These are phyloP conservation scores for Gallinago stenura DNA, from an alignment of 2,797 vertebrate species.

Conservation along the genomic window DNA sequence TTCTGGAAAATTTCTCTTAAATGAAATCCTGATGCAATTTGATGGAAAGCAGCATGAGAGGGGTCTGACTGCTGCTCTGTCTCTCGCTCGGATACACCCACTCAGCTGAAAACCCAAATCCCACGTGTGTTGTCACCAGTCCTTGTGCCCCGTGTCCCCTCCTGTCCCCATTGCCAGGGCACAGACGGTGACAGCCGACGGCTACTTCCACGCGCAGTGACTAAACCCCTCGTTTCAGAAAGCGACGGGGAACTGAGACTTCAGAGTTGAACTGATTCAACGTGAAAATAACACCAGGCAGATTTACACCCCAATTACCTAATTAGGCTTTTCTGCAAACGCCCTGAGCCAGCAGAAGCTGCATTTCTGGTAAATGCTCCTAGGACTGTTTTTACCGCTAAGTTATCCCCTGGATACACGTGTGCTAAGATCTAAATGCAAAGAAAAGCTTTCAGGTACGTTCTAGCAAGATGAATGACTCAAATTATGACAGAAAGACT, in stretches of 20 bases:
- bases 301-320: neutral
- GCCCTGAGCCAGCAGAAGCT: neutral
- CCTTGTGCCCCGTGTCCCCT: neutral
- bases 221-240: neutral
- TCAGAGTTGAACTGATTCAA: neutral
- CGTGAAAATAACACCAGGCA: neutral
- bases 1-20: neutral
- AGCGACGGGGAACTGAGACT: neutral
- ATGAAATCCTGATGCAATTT: neutral
- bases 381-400: neutral
- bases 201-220: neutral
- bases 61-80: neutral
- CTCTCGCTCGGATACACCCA: neutral
- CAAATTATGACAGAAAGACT: neutral
- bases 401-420: neutral
- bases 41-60: neutral
- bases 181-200: neutral
- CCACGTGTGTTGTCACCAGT: neutral
- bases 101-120: neutral
- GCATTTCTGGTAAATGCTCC: neutral
- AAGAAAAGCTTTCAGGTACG: neutral
- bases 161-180: neutral
- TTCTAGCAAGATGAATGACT: neutral
- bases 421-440: rapidly evolving
- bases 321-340: neutral